Conservation (phyloP, 2,888 invertebrate species). For the Drosophila monieri region DNA sequence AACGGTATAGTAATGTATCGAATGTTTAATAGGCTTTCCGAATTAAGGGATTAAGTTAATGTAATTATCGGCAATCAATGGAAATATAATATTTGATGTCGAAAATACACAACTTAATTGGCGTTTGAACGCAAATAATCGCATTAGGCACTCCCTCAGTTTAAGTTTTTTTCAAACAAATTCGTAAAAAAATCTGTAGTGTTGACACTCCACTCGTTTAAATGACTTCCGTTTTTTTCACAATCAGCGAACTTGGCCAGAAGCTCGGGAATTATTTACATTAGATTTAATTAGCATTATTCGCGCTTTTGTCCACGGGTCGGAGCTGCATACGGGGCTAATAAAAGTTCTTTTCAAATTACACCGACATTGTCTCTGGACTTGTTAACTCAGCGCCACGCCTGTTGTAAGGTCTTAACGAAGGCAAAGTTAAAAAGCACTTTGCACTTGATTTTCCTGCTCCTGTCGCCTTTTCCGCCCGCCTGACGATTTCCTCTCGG, state of each 20-base stretch:
- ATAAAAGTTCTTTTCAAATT: constrained; percentile 52
- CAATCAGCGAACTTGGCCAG: constrained; percentile 1
- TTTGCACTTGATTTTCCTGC: constrained; percentile 41
- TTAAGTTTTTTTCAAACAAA: not conserved
- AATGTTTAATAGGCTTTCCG: constrained; percentile 22
- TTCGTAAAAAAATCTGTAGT: not conserved
- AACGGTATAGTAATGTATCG: constrained; percentile 1
- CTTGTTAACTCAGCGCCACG: constrained; percentile 34
- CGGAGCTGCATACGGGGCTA: constrained; percentile 28
- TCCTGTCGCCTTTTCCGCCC: constrained; percentile 19
- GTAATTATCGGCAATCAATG: constrained; percentile 6
- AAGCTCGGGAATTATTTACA: constrained; percentile 46
- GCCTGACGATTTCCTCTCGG: constrained; percentile 26
- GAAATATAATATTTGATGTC: not conserved
- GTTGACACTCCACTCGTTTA: not conserved
- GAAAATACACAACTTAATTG: not conserved
- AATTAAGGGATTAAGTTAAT: constrained; percentile 13
- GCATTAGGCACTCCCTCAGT: not conserved
- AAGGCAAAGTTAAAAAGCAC: constrained; percentile 44
- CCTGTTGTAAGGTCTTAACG: constrained; percentile 50
- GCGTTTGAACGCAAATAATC: not conserved
- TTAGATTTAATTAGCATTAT: constrained; percentile 70
- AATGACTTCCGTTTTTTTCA: constrained; percentile 11
- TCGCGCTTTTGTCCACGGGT: constrained; percentile 32
- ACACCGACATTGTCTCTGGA: constrained; percentile 37